Evolutionary conservation across 35 echinoderm and acorn worm species (phyloP), one percentile per base, ranked within the genome.

Genomic region (Lytechinus pictus): DNA sequence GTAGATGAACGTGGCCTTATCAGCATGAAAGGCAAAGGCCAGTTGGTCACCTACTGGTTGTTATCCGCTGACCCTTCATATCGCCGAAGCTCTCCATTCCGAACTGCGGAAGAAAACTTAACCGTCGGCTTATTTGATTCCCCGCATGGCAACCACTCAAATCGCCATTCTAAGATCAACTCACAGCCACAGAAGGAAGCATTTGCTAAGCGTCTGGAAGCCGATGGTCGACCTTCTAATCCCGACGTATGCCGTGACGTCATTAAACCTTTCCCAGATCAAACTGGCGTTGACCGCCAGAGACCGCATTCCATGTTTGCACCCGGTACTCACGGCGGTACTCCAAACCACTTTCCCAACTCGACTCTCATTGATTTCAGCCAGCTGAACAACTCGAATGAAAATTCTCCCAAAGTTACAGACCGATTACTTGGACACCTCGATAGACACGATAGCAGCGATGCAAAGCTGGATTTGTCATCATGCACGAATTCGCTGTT

Each of bases 21-120:
- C 27, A 56, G 94, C 4, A 99, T 99, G 98, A 99, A 99, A 91
- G 98, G 98, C 9, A 99, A 99, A 54, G 98, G 98, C 4, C 96
- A 98, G 29, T 53, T 98, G 29, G 57, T 96, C 66, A 99, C 98
- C 2, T 99, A 97, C 93, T 99, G 98, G 98, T 57, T 99, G 29
- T 11, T 95, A 13, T 94, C 92, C n/a, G 97, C 98, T 87, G 66
- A 97, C 33, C 86, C 94, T 9, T 87, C 10, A 8, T 98, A 98
- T 58, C 87, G 95, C 13, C 93, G 97, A 33, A 93, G 93, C 21
- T 86, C 96, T 12, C 97, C 96, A 5, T 95, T 98, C 55, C 52
- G 92, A 9, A 93, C 92, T 27, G 92, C 92, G 16, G 92, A 93
- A 93, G 92, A 93, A 54, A 93, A 93, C 92, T 53, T 16, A 13